Evolutionary conservation across 2,888 invertebrate species (phyloP).

Genomic region (Bimastos eiseni): DNA sequence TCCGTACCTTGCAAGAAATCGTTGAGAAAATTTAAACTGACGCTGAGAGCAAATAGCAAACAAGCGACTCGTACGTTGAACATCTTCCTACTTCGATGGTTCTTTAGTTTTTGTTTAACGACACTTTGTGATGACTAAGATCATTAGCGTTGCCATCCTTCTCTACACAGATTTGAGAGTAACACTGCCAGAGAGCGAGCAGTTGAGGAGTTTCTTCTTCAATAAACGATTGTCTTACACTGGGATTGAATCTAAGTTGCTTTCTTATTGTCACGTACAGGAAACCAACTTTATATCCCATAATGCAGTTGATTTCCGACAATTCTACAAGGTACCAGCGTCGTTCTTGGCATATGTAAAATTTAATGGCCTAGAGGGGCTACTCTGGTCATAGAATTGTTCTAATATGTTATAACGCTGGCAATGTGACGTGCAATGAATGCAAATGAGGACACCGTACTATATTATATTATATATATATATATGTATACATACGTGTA

Average conservation of each 20-base stretch:
- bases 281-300: neutral
- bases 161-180: too few relatives aligned
- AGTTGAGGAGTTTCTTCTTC: too few relatives aligned
- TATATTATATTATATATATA: too few relatives aligned
- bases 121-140: too few relatives aligned
- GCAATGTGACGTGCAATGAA: neutral
- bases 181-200: too few relatives aligned
- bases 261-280: neutral
- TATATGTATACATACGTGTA: too few relatives aligned
- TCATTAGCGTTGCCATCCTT: too few relatives aligned
- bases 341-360: neutral
- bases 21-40: neutral
- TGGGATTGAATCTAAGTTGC: neutral
- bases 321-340: neutral
- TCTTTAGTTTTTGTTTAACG: too few relatives aligned
- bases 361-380: neutral
- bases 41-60: neutral
- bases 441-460: neutral
- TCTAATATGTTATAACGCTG: neutral
- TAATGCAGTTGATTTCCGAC: neutral
- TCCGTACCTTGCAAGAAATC: conserved; percentile 9
- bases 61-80: neutral
- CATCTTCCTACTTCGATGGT: neutral
- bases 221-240: too few relatives aligned
- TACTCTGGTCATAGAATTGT: neutral